These are phyloP conservation scores for Aethina tumida DNA, from an alignment of 1,140 invertebrate species.

Conservation along the genomic window DNA sequence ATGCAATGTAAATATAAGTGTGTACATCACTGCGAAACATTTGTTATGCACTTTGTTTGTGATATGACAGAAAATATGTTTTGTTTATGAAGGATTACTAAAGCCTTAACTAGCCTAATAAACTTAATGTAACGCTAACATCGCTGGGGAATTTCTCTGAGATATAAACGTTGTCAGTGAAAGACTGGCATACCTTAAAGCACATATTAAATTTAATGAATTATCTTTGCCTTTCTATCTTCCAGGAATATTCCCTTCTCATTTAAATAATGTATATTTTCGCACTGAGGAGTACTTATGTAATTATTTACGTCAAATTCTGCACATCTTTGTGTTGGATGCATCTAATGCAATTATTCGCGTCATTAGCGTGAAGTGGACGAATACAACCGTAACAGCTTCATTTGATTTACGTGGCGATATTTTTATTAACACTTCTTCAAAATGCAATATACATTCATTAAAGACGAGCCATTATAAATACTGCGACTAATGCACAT, in stretches of 20 bases:
- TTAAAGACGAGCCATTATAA: background rate
- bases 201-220: constrained; percentile 19
- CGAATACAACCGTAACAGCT: background rate
- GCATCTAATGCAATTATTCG: background rate
- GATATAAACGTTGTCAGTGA: constrained; percentile 8
- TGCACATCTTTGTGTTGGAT: background rate
- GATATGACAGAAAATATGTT: constrained; percentile 8
- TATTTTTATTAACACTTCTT: background rate
- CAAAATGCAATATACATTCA: background rate
- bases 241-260: constrained; percentile 12
- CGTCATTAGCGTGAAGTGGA: background rate
- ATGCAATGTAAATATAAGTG: too few species aligned
- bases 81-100: constrained; percentile 17
- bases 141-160: constrained; percentile 13
- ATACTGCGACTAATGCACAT: too few species aligned
- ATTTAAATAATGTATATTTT: constrained; percentile 1
- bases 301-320: background rate
- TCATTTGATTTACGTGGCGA: too few species aligned
- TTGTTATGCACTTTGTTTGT: constrained; percentile 11
- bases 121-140: constrained; percentile 14
- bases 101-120: constrained; percentile 15
- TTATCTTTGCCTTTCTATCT: constrained; percentile 13
- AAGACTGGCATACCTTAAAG: constrained; percentile 9
- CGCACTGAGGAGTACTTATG: background rate
- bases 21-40: background rate